Conservation (phyloP, 2,113 vertebrate genomes). For the Amphiprion ocellaris region DNA sequence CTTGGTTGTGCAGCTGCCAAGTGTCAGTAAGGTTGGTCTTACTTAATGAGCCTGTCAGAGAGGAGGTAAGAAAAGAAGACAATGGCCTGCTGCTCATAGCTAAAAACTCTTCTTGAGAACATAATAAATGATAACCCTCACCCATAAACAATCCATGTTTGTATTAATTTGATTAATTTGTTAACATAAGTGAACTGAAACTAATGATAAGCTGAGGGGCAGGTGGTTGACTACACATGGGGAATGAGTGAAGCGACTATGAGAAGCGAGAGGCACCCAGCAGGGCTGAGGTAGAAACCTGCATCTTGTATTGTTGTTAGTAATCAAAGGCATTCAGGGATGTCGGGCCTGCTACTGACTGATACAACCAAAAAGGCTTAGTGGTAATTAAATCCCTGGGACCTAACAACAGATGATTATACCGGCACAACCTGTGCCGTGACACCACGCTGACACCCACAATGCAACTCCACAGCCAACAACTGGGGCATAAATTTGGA, state of each 20-base stretch:
- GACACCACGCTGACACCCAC: background rate
- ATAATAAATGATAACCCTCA: background rate
- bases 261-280: background rate
- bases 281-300: background rate
- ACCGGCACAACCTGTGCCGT: background rate
- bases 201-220: background rate
- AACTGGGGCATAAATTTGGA: background rate
- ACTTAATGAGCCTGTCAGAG: conserved; percentile 14
- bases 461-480: too few relatives aligned
- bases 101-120: background rate
- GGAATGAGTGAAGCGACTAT: background rate
- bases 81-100: background rate
- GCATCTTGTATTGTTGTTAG: background rate
- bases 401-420: background rate
- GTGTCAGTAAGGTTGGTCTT: conserved; percentile 13
- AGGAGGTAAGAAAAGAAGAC: background rate
- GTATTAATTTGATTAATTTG: too few relatives aligned
- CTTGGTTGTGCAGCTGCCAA: conserved; percentile 17
- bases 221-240: too few relatives aligned
- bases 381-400: background rate
- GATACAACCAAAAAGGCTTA: background rate
- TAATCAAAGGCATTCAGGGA: background rate
- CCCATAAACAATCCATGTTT: background rate
- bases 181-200: background rate
- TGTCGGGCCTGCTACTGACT: background rate